Evolutionary conservation across 2,888 invertebrate species (phyloP).

Genomic region (Caenorhabditis sp.): DNA sequence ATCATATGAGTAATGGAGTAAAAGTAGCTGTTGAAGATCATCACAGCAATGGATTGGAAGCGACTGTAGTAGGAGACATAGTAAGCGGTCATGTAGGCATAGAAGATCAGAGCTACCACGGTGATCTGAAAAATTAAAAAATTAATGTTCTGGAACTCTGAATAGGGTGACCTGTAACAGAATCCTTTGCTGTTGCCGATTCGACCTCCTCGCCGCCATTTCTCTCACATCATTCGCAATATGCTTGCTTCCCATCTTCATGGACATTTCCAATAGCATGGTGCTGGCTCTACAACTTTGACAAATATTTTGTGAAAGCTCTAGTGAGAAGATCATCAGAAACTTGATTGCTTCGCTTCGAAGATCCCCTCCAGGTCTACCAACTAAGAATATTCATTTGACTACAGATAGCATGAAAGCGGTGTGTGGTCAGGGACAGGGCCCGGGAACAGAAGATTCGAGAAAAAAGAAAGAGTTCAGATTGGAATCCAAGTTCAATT

Average conservation of each 20-base stretch:
- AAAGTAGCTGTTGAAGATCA: conserved; percentile 82
- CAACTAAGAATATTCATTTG: conserved; percentile 34
- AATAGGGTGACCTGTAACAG: conserved; percentile 75
- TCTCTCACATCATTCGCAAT: conserved; percentile 76
- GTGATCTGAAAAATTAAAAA: conserved; percentile 77
- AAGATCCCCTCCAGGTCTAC: conserved; percentile 8
- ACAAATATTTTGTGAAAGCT: not conserved
- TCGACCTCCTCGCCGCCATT: conserved; percentile 77
- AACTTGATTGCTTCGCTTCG: no score
- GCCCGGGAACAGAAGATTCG: conserved; percentile 27
- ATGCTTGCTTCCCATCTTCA: conserved; percentile 80
- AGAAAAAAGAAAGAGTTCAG: not conserved
- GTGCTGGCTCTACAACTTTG: conserved; percentile 75
- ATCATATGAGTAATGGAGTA: conserved; percentile 83
- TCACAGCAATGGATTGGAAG: conserved; percentile 72
- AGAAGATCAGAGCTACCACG: conserved; percentile 82
- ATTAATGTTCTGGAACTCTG: not conserved
- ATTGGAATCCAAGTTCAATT: no score
- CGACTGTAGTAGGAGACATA: conserved; percentile 81
- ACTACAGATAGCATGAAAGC: conserved; percentile 59
- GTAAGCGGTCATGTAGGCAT: conserved; percentile 81
- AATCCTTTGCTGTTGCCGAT: conserved; percentile 81
- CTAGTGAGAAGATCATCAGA: not conserved
- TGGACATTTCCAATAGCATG: conserved; percentile 82
- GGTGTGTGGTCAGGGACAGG: conserved; percentile 35